These are phyloP conservation scores for Takifugu bimaculatus DNA, from an alignment of 2,113 vertebrate genomes.

Conservation along the genomic window DNA sequence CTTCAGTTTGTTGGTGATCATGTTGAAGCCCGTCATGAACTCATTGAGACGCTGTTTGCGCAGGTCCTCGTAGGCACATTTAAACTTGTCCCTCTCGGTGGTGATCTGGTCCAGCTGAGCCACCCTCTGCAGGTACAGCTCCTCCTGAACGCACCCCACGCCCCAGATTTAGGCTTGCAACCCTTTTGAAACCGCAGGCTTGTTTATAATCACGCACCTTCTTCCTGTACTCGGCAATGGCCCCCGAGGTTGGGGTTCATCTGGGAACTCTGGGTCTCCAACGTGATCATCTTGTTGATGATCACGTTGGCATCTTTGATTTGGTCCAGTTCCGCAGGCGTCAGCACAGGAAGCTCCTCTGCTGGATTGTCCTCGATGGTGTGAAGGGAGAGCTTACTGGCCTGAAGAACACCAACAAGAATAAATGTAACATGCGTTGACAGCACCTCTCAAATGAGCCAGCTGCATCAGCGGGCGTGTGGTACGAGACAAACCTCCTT, in stretches of 20 bases:
- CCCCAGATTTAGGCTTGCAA: not conserved
- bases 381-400: conserved; percentile 82
- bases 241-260: conserved; percentile 90
- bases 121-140: conserved; percentile 89
- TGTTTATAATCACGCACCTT: conserved; percentile 74
- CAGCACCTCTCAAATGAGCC: not conserved
- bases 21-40: conserved; percentile 95
- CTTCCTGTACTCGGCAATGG: conserved; percentile 87
- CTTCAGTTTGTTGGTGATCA: conserved; percentile 96
- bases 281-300: conserved; percentile 82
- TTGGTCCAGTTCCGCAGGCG: conserved; percentile 75
- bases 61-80: conserved; percentile 84
- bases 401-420: conserved; percentile 63
- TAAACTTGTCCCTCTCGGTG: conserved; percentile 83
- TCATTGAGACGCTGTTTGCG: conserved; percentile 92
- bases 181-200: not conserved
- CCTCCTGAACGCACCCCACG: conserved; percentile 77
- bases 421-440: not conserved
- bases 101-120: conserved; percentile 90
- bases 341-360: conserved; percentile 76
- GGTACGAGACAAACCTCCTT: conserved; percentile 80
- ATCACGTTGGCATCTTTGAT: conserved; percentile 78
- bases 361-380: conserved; percentile 75
- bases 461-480: not conserved
- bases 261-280: conserved; percentile 84